These are phyloP conservation scores for Orcinus orca DNA, from an alignment of 2,113 vertebrate genomes.

Conservation along the genomic window DNA sequence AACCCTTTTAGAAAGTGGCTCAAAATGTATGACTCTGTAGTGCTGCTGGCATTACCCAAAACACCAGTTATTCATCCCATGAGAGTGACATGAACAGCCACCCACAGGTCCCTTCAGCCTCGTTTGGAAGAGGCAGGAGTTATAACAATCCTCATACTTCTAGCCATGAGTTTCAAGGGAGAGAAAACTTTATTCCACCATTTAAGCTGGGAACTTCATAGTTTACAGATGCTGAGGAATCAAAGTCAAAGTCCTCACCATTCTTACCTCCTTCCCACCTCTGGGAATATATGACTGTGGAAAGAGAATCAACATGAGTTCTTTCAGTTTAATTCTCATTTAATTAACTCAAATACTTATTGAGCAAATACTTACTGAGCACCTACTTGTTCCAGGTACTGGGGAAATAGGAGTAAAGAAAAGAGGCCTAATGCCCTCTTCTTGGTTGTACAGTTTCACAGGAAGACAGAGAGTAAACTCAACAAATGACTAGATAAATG, in stretches of 20 bases:
- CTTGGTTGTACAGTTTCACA: not conserved
- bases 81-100: not conserved
- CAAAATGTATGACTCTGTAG: not conserved
- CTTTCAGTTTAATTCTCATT: not conserved
- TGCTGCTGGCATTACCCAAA: not conserved
- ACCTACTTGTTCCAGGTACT: not conserved
- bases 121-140: not conserved
- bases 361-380: not conserved
- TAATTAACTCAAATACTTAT: not conserved
- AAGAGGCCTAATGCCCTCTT: not conserved
- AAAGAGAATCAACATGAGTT: not conserved
- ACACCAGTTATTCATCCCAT: not conserved
- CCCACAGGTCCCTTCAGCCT: not conserved
- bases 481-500: not conserved
- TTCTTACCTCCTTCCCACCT: not conserved
- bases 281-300: not conserved
- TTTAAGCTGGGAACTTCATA: not conserved
- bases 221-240: not conserved
- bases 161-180: not conserved
- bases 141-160: not conserved
- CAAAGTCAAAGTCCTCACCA: not conserved
- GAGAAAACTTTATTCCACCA: not conserved
- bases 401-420: not conserved
- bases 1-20: not conserved
- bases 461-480: not conserved